Conservation (phyloP, 2,888 invertebrate species). For the Torymus aiolomorphi region DNA sequence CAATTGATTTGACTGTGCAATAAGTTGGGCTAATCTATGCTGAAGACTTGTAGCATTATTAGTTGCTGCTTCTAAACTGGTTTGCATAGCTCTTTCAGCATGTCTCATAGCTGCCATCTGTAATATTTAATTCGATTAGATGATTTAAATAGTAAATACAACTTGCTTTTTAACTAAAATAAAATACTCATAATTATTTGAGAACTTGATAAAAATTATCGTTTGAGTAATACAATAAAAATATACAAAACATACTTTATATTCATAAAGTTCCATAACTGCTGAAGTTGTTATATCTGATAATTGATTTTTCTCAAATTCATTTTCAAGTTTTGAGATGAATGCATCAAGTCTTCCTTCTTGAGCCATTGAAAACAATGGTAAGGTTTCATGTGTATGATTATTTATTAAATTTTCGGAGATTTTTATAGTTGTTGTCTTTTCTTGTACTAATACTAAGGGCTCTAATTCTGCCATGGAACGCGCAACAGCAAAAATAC, state of each 20-base stretch:
- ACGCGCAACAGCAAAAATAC: conserved; percentile 67
- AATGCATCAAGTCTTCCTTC: conserved; percentile 78
- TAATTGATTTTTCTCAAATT: conserved; percentile 77
- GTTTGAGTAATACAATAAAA: background rate
- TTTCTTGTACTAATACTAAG: conserved; percentile 68
- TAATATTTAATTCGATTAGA: conserved; percentile 4
- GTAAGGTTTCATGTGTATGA: conserved; percentile 70
- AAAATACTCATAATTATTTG: background rate
- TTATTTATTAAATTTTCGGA: conserved; percentile 64
- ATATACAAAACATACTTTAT: conserved; percentile 75
- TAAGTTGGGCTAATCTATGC: conserved; percentile 76
- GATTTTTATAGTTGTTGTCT: conserved; percentile 49
- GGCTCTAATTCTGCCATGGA: conserved; percentile 72
- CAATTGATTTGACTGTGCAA: conserved; percentile 76
- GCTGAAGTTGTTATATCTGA: conserved; percentile 81
- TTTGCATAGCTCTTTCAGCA: conserved; percentile 76
- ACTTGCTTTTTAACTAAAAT: background rate
- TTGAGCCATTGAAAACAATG: conserved; percentile 75
- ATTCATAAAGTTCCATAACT: conserved; percentile 85
- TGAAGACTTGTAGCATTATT: conserved; percentile 77
- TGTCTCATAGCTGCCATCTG: conserved; percentile 77
- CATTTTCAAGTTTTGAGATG: conserved; percentile 75
- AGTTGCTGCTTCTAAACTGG: conserved; percentile 77
- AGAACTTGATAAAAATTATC: background rate
- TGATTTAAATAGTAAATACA: conserved; percentile 15